Base-by-base conservation (phyloP, 2,113 vertebrate genomes). In the Pseudolaguvia tuberculata region DNA sequence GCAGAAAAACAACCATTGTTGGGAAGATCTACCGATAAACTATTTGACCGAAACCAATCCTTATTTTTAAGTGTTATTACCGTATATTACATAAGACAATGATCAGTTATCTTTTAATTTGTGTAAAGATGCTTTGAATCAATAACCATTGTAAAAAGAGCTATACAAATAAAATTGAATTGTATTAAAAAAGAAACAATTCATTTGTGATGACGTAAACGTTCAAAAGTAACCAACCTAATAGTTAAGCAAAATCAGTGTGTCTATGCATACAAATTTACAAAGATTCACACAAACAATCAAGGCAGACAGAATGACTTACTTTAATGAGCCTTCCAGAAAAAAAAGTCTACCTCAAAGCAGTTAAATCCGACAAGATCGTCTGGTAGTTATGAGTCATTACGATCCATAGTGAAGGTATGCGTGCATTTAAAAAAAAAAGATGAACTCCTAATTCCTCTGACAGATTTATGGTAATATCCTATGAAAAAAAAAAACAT, bases 361-460 rank as follows among this genome's bases (percentile, higher is more conserved):
- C 72, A 84, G 67, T 51, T 78, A 70, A 83, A 77, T 77, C 74
- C 12, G 5, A 70, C 35, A 57, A 66, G 18, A 72, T 1, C 25
- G 23, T 17, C 31, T 75, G 3, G 25, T 75, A 48, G 50, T 35
- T 45, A 58, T 62, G 42, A 65, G 31, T 29, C 69, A 47, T 67
- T 72, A 72, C 9, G 7, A 59, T 68, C 6, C 25, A 9, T 56
- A 42, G 27, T 50, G 55, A 57, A 29, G 70, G 51, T 39, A 70
- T 31, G 61, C 58, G 47, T 21, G 55, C 53, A 65, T 63, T n/a
- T n/a, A 47, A 70, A 42, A 23, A n/a, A 42, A 63, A 48, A 50
- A 48, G 68, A 83, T 77, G 58, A 79, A 84, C 23, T 80, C 35
- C 27, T 45, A 78, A 80, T 75, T 76, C 79, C 71, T 56, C 20